phyloP scores from a whole-genome alignment of 2,888 invertebrate genomes.

The Conchocele bisecta region DNA sequence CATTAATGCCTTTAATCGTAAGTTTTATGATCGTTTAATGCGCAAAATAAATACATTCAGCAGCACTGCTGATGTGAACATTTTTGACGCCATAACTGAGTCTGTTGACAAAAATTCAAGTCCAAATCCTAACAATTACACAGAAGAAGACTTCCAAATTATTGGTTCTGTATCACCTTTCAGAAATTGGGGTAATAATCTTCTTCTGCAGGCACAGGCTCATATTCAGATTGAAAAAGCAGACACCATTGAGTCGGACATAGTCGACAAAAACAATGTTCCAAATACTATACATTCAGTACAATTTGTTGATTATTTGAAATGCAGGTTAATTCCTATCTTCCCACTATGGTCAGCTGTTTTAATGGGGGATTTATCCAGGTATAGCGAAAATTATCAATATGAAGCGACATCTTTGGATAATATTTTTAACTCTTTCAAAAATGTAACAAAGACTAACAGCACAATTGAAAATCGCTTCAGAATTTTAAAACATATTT shows the following conservation, averaged over 20 bases:
- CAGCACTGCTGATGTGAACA: neutral
- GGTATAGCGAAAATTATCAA: constrained; percentile 4
- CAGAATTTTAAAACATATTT: constrained; percentile 26
- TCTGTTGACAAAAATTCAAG: neutral
- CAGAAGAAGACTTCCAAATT: constrained; percentile 4
- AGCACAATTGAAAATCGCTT: constrained; percentile 26
- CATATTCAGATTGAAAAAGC: neutral
- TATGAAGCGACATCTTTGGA: neutral
- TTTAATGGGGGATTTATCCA: constrained; percentile 25
- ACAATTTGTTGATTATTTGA: neutral
- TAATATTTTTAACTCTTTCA: neutral
- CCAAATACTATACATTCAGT: neutral
- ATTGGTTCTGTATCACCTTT: neutral
- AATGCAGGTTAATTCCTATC: neutral
- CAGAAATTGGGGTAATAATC: neutral
- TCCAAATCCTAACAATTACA: neutral
- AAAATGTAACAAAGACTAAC: constrained; percentile 2
- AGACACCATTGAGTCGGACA: neutral
- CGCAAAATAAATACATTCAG: constrained; percentile 26
- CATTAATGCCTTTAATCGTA: neutral
- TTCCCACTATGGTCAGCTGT: constrained; percentile 2
- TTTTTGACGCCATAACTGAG: neutral
- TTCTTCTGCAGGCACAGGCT: neutral
- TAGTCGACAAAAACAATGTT: too few relatives aligned
- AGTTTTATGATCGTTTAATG: neutral